Conservation (phyloP, 2,888 invertebrate species). For the Amblyteles armatorius region DNA sequence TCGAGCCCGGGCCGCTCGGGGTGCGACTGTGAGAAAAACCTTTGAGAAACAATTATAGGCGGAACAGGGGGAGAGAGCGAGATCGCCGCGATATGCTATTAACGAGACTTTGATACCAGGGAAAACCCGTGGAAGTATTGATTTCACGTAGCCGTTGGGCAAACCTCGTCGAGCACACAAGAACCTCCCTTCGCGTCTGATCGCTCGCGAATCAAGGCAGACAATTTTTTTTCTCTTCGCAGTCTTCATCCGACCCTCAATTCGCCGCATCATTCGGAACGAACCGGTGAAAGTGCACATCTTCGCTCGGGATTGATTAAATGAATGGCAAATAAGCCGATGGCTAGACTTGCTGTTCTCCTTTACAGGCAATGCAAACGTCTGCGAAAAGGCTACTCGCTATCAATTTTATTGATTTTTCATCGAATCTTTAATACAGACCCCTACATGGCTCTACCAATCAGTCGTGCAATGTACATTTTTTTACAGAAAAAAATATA, state of each 20-base stretch:
- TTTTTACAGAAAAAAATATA: background rate
- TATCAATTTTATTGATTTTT: background rate
- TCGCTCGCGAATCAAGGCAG: constrained; percentile 70
- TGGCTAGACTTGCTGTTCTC: background rate
- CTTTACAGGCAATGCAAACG: background rate
- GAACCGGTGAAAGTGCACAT: constrained; percentile 20
- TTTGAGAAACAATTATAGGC: constrained; percentile 38
- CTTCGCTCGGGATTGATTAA: constrained; percentile 46
- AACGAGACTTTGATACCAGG: constrained; percentile 71
- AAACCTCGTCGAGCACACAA: constrained; percentile 72
- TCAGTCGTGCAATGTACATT: background rate
- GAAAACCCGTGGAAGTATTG: constrained; percentile 74
- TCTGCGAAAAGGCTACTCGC: background rate
- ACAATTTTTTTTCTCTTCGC: constrained; percentile 65
- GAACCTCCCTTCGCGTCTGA: constrained; percentile 61
- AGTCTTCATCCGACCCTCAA: background rate
- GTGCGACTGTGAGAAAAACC: constrained; percentile 23
- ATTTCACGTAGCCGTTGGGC: constrained; percentile 75
- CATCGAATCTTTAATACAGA: background rate
- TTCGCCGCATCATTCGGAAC: background rate
- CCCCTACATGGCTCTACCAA: background rate
- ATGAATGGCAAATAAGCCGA: constrained; percentile 57
- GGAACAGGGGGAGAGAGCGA: constrained; percentile 65
- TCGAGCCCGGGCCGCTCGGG: background rate
- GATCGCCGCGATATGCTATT: constrained; percentile 69